phyloP scores from a whole-genome alignment of 2,113 vertebrate genomes.

The Phodopus roborovskii region DNA sequence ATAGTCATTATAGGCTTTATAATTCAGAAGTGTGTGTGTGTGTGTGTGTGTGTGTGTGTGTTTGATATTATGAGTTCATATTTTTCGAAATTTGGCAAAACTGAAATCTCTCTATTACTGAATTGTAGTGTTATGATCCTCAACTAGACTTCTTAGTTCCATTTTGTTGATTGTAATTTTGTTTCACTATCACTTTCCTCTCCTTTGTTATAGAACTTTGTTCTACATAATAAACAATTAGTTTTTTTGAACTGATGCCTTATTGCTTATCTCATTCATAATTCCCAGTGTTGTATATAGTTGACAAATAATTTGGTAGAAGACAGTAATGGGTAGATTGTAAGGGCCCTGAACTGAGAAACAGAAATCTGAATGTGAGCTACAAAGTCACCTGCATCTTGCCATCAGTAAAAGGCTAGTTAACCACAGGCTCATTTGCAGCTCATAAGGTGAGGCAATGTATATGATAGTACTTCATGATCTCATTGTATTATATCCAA shows the following conservation, averaged over 20 bases:
- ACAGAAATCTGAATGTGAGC: neutral
- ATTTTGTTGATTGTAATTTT: conserved; percentile 31
- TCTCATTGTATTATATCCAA: neutral
- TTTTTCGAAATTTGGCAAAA: conserved; percentile 59
- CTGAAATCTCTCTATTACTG: neutral
- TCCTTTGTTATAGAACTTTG: conserved; percentile 28
- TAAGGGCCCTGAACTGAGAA: neutral
- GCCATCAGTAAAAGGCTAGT: neutral
- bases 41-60: neutral
- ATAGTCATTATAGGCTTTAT: neutral
- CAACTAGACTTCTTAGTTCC: conserved; percentile 19
- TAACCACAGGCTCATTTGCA: neutral
- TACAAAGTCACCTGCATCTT: neutral
- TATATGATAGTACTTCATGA: conserved; percentile 4
- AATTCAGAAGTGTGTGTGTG: neutral
- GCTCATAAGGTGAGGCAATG: neutral
- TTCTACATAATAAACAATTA: conserved; percentile 6
- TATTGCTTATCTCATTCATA: neutral
- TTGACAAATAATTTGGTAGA: neutral
- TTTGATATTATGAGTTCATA: neutral
- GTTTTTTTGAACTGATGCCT: neutral
- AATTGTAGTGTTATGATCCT: neutral
- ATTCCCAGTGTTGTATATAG: neutral
- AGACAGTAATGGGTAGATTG: neutral
- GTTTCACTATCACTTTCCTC: neutral